Conservation (phyloP, 2,888 invertebrate species). For the Hirtodrosophila duncani region DNA sequence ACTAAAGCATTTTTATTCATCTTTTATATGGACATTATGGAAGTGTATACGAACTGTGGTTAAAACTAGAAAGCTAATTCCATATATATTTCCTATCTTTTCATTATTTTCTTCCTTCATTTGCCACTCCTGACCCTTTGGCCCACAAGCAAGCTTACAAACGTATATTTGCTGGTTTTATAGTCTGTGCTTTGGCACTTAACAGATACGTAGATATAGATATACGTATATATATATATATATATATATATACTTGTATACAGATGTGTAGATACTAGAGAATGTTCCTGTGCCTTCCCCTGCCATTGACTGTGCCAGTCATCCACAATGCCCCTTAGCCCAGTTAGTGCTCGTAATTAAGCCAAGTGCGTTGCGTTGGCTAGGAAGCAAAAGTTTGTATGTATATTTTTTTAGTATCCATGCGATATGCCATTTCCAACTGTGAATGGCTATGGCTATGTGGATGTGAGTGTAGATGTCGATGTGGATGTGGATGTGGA, state of each 20-base stretch:
- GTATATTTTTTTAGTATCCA: slow-evolving; percentile 29
- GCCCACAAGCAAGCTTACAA: slow-evolving; percentile 30
- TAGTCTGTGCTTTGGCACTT: slow-evolving; percentile 10
- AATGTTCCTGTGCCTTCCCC: neutral
- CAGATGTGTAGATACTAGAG: neutral
- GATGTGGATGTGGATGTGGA: too few relatives aligned
- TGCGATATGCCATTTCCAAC: slow-evolving; percentile 23
- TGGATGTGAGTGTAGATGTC: too few relatives aligned
- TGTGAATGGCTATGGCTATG: too few relatives aligned
- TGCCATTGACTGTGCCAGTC: neutral
- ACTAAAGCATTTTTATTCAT: too few relatives aligned
- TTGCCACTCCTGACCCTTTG: too few relatives aligned
- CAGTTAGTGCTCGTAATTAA: slow-evolving; percentile 35
- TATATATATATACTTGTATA: neutral
- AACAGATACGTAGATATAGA: slow-evolving; percentile 21
- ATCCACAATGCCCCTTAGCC: neutral
- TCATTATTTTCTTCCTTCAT: too few relatives aligned
- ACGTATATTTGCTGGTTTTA: slow-evolving; percentile 23
- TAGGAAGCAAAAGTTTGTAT: too few relatives aligned
- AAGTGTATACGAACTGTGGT: too few relatives aligned
- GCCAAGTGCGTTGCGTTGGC: slow-evolving; percentile 32
- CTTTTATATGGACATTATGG: too few relatives aligned
- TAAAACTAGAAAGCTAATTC: too few relatives aligned
- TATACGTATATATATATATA: slow-evolving; percentile 2
- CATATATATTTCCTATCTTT: too few relatives aligned